Base-by-base conservation (phyloP, 1,140 invertebrate genomes). In the Lanistes nyassanus region DNA sequence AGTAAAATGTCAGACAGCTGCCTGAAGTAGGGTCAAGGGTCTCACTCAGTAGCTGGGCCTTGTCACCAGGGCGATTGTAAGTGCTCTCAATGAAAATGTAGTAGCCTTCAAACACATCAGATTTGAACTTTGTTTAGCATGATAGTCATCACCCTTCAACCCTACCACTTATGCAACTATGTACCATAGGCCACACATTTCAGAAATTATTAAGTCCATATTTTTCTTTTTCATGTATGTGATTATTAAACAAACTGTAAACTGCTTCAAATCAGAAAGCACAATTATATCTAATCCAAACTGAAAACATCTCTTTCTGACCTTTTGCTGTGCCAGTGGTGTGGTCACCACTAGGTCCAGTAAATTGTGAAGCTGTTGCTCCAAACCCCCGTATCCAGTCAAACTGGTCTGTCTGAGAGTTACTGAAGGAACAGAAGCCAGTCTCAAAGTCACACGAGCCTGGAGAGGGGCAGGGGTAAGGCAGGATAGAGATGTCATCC, bases 81-180 rank as follows among this genome's bases (percentile, higher is more conserved):
- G 79, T 81, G 60, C 83, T 81, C 70, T 95, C 94, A 31, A 94
- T 92, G 83, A 94, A 95, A 88, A 95, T 91, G 86, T 94, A 96
- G 84, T 94, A 91, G 37, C 83, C 84, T 84, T 62, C 4, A 79
- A 75, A 39, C 70, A 47, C 9, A 9, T 13, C 2, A 47, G 9
- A 47, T 16, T n/a, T 47, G 19, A 47, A 47, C 5, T 47, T 6
- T 47, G 42, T 47, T 13, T n/a, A 62, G 37, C 60, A n/a, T n/a
- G n/a, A n/a, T n/a, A n/a, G n/a, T n/a, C n/a, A n/a, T n/a, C n/a
- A n/a, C n/a, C n/a, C n/a, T n/a, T n/a, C n/a, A n/a, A n/a, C n/a
- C n/a, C n/a, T n/a, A n/a, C n/a, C n/a, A n/a, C n/a, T n/a, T n/a
- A n/a, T n/a, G n/a, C n/a, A n/a, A n/a, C n/a, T n/a, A n/a, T n/a